These are phyloP conservation scores for Nephila pilipes DNA, from an alignment of 1,140 invertebrate species.

Conservation along the genomic window DNA sequence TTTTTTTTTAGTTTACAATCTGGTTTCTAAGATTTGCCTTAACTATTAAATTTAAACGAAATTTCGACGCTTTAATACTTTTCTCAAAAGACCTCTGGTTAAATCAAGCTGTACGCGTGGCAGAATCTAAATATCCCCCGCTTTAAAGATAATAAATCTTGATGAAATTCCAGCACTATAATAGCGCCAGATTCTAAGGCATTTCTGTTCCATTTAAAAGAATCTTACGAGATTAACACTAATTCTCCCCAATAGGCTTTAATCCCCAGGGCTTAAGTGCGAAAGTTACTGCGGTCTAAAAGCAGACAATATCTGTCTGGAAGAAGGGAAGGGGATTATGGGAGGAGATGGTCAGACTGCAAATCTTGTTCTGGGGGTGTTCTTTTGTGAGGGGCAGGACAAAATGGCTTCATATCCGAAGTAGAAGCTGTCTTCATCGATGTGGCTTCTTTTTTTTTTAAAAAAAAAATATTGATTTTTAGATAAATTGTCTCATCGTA, in stretches of 20 bases:
- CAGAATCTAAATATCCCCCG: neutral
- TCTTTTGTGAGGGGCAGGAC: neutral
- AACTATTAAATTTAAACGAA: too few species aligned
- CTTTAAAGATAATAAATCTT: conserved; percentile 27
- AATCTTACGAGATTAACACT: conserved; percentile 41
- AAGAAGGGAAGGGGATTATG: neutral
- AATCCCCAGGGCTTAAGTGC: conserved; percentile 48
- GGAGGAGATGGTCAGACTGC: neutral
- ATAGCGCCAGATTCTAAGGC: conserved; percentile 25
- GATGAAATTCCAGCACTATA: neutral
- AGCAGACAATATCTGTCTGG: conserved; percentile 35
- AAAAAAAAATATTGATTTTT: too few species aligned
- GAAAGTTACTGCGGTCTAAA: conserved; percentile 24
- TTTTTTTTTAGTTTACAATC: too few species aligned
- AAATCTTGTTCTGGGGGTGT: neutral
- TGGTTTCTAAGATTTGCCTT: too few species aligned
- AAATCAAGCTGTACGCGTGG: neutral
- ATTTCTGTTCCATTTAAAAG: conserved; percentile 58
- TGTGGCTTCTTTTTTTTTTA: too few species aligned
- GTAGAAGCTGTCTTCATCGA: too few species aligned
- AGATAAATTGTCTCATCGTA: too few species aligned
- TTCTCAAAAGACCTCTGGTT: too few species aligned
- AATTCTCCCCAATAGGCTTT: conserved; percentile 52
- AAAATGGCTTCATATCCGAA: neutral
- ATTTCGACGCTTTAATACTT: too few species aligned